A percentile compares a stretch with the other conserved stretches of the same genome.
phyloP scores from a whole-genome alignment of 2,113 vertebrate genomes.

The Brachyhypopomus gauderio region DNA sequence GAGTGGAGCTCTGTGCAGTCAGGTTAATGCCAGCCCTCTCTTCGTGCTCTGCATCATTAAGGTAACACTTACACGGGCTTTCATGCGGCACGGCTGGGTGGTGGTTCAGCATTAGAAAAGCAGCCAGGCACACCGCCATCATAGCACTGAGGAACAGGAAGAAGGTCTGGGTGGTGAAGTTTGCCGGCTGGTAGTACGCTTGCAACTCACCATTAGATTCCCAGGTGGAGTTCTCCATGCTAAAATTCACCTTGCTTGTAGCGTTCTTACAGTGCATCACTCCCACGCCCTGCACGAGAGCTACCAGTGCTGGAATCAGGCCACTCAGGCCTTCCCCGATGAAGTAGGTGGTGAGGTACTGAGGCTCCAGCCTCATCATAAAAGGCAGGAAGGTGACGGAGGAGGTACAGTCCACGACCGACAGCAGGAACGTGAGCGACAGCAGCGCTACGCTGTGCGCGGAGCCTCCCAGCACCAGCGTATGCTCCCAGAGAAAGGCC shows the following conservation, averaged over 20 bases:
- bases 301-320: constrained; percentile 77
- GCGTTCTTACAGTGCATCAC: constrained; percentile 72
- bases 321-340: constrained; percentile 83
- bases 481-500: constrained; percentile 78
- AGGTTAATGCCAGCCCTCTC: constrained; percentile 65
- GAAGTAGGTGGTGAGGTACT: constrained; percentile 80
- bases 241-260: constrained; percentile 54
- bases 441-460: constrained; percentile 75
- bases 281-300: constrained; percentile 79
- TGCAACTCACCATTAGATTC: constrained; percentile 44
- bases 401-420: constrained; percentile 85
- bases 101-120: constrained; percentile 78
- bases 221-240: constrained; percentile 49
- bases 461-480: constrained; percentile 53
- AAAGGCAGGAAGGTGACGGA: constrained; percentile 86
- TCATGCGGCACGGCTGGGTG: constrained; percentile 71
- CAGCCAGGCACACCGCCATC: constrained; percentile 74
- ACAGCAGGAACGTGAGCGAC: constrained; percentile 78
- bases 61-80: constrained; percentile 64
- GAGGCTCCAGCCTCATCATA: constrained; percentile 78
- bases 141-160: constrained; percentile 79
- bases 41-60: constrained; percentile 39
- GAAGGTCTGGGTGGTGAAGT: constrained; percentile 77
- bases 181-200: constrained; percentile 74
- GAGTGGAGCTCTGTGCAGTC: constrained; percentile 58